Conservation (phyloP, 2,797 vertebrate genomes). For the Hyperoplus lanceolatus region DNA sequence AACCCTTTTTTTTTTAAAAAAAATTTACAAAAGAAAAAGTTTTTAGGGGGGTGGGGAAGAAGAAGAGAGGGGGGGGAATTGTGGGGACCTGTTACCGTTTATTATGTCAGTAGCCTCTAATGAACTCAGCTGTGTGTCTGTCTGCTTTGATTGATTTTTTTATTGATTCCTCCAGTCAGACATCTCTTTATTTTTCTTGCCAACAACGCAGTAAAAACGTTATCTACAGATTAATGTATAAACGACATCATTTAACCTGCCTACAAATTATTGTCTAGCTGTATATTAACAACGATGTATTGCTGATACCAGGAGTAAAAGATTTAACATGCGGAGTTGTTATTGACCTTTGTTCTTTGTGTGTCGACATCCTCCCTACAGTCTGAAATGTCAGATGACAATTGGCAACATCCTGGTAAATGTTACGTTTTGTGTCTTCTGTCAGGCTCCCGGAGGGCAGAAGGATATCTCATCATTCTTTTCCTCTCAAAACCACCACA, state of each 20-base stretch:
- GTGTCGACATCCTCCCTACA: neutral
- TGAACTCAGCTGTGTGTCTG: neutral
- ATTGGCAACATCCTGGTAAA: neutral
- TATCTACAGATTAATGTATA: no score
- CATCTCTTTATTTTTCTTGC: neutral
- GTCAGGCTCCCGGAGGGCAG: conserved; percentile 71
- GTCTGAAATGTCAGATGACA: neutral
- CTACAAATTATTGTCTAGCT: no score
- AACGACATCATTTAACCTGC: no score
- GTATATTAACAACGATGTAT: neutral
- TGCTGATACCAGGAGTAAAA: neutral
- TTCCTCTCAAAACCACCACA: conserved; percentile 54
- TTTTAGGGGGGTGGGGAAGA: no score
- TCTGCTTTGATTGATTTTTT: neutral
- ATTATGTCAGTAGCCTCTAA: neutral
- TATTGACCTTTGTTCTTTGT: neutral
- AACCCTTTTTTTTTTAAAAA: no score
- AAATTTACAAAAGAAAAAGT: no score
- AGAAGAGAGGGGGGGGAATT: no score
- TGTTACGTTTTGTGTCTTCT: conserved; percentile 22
- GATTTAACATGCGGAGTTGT: no score
- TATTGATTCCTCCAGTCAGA: neutral
- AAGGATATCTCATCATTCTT: conserved; percentile 81
- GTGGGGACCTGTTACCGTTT: neutral
- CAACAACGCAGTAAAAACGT: neutral